Base-by-base conservation (phyloP, 2,888 invertebrate genomes). In the Steromphala cineraria region DNA sequence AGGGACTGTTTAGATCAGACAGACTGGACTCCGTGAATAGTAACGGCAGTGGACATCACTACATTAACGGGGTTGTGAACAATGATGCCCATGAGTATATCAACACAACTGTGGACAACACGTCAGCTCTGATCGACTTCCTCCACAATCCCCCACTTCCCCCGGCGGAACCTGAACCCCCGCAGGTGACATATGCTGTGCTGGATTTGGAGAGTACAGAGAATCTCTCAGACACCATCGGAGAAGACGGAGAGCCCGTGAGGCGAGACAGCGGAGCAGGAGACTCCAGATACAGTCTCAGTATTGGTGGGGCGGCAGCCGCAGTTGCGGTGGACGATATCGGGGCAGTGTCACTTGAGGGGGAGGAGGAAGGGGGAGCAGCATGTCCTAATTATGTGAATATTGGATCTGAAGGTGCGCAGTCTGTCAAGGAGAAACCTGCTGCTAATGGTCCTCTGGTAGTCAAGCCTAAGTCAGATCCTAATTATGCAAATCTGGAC, bases 151-250 rank as follows among this genome's bases (percentile, higher is more conserved):
- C 86, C 5, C 84, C 83, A 7, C 80, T 82, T n/a, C 80, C 80
- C 67, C 86, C 84, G 2, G 79, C 82, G 56, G 82, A 84, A 0
- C 83, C 80, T 4, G 79, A 82, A 2, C 84, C 83, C 24, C 80
- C 82, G 5, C 81, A 82, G 53, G 88, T 97, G 0, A 97, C 97
- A 93, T 97, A 97, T 94, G 96, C 96, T 5, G 95, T 96, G 85
- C 94, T 97, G 85, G 97, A 97, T 92, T 95, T 97, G 89, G 86
- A 85, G 28, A 89, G 89, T 77, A 87, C 85, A 2, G 90, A 90
- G 55, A 89, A 88, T 82, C 79, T 89, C 21, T 82, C 80, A 77
- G 87, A 87, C 31, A 84, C 17, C 79, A 77, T 82, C 78, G 82
- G 46, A 80, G 83, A 52, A 80, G 83, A 75, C 55, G 79, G 79